A percentile compares a stretch with the other conserved stretches of the same genome.
Conservation (phyloP, 92 coral and sea anemone genomes). For the Plumapathes pennacea region DNA sequence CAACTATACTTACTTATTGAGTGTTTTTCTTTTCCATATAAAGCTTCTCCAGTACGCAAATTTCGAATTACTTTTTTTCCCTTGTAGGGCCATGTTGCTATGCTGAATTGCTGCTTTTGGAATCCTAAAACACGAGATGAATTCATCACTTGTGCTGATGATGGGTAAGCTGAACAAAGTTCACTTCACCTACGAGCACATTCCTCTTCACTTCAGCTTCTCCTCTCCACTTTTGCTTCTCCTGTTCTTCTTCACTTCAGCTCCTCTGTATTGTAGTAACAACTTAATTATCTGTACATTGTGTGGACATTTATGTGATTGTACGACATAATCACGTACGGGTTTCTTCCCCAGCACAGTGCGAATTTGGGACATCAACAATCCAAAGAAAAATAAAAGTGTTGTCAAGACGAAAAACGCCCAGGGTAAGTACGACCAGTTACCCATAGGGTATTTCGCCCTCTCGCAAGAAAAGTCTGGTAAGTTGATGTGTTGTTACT, state of each 20-base stretch:
- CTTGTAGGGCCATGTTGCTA: conserved; percentile 87
- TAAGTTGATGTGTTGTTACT: neutral
- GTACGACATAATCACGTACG: too few relatives aligned
- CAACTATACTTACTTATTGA: too few relatives aligned
- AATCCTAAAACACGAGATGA: conserved; percentile 87
- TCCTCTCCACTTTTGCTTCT: too few relatives aligned
- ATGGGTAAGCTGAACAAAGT: conserved; percentile 83
- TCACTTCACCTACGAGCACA: too few relatives aligned
- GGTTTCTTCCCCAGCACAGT: conserved; percentile 91
- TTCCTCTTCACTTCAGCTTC: too few relatives aligned
- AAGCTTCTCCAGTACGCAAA: neutral
- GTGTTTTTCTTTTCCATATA: neutral
- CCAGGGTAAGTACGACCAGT: conserved; percentile 85
- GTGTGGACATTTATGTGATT: too few relatives aligned
- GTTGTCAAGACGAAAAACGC: conserved; percentile 90
- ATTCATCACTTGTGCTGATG: conserved; percentile 93
- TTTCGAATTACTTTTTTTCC: neutral
- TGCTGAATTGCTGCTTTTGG: conserved; percentile 95
- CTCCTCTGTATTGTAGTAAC: too few relatives aligned
- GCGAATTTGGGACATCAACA: conserved; percentile 90
- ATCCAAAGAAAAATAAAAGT: conserved; percentile 84
- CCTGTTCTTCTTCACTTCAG: too few relatives aligned
- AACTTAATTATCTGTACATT: too few relatives aligned
- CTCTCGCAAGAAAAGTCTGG: neutral
- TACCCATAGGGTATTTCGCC: neutral